Evolutionary conservation across 2,113 vertebrate species (phyloP).

Genomic region (Podarcis cretensis): DNA sequence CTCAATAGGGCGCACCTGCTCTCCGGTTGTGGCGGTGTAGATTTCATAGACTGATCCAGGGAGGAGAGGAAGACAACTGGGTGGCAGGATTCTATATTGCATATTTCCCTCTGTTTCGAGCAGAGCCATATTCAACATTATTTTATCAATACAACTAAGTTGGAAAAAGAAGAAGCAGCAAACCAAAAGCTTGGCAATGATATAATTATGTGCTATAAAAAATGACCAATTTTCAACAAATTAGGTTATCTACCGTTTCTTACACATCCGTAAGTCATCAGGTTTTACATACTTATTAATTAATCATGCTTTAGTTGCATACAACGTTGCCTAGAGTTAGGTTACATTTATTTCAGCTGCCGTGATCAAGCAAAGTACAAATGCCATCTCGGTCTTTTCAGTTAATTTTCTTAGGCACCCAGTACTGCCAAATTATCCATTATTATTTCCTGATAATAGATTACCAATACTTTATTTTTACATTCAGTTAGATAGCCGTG

Average conservation of each 20-base stretch:
- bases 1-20: neutral
- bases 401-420: neutral
- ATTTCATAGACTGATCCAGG: neutral
- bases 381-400: neutral
- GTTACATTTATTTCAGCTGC: neutral
- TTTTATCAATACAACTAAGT: neutral
- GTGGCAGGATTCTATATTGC: neutral
- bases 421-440: neutral
- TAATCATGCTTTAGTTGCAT: neutral
- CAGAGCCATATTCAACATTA: neutral
- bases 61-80: neutral
- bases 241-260: neutral
- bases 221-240: neutral
- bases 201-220: neutral
- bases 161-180: neutral
- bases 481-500: too few relatives aligned
- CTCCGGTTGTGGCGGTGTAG: neutral
- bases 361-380: neutral
- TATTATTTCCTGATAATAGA: neutral
- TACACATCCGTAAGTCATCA: neutral
- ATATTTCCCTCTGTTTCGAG: neutral
- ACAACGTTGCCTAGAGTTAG: neutral
- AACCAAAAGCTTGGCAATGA: neutral
- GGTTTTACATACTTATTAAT: neutral
- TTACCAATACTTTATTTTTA: neutral